Conservation (phyloP, 2,113 vertebrate species). For the Hippocampus barbouri region DNA sequence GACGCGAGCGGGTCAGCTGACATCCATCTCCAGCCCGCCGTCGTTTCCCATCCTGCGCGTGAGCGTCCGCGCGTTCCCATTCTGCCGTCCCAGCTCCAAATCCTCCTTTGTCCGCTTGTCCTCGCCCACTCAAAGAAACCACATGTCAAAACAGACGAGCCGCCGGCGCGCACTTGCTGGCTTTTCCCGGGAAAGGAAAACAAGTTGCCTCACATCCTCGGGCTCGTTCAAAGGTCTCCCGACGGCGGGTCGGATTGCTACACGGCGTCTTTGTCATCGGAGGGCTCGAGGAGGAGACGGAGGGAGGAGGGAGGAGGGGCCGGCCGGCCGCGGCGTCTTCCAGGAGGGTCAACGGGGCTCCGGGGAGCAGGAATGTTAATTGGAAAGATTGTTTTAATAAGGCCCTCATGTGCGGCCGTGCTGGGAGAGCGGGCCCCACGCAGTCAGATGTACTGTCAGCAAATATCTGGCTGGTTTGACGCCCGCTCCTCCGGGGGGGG, state of each 20-base stretch:
- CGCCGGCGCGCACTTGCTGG: conserved; percentile 4
- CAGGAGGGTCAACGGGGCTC: conserved; percentile 37
- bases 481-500: conserved; percentile 23
- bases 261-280: conserved; percentile 55
- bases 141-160: conserved; percentile 27
- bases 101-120: conserved; percentile 5
- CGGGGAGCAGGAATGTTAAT: conserved; percentile 73
- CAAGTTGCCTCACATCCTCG: conserved; percentile 43
- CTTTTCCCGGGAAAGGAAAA: conserved; percentile 38
- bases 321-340: conserved; percentile 13
- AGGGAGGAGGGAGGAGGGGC: conserved; percentile 22
- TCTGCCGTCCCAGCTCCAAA: conserved; percentile 1
- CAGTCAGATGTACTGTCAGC: conserved; percentile 52
- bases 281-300: conserved; percentile 24
- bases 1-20: conserved; percentile 30
- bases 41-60: conserved; percentile 12
- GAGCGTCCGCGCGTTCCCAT: not conserved
- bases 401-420: conserved; percentile 65
- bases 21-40: conserved; percentile 29
- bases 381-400: conserved; percentile 77
- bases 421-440: conserved; percentile 60
- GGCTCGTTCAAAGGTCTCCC: conserved; percentile 19
- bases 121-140: conserved; percentile 15
- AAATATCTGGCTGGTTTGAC: conserved; percentile 43
- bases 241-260: conserved; percentile 26